phyloP scores from a whole-genome alignment of 2,888 invertebrate species.

The Embidobia sp. region DNA sequence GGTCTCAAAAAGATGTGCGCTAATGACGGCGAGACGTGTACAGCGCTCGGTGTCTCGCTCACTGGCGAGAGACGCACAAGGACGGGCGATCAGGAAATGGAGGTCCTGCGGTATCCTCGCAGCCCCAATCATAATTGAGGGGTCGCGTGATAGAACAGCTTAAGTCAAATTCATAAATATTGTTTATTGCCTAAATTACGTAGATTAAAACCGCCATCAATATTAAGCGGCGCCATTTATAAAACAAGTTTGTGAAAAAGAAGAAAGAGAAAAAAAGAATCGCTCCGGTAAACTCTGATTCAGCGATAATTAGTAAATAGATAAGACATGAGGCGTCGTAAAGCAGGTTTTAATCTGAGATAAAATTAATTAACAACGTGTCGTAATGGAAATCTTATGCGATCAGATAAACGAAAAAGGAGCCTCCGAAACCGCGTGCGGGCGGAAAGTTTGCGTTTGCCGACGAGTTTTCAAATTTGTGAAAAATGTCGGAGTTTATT shows the following conservation, averaged over 20 bases:
- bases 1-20: too few relatives aligned
- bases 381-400: too few relatives aligned
- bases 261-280: not conserved
- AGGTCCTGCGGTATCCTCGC: conserved; percentile 61
- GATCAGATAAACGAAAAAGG: too few relatives aligned
- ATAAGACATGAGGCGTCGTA: too few relatives aligned
- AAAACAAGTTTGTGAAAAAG: conserved; percentile 23
- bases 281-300: conserved; percentile 6
- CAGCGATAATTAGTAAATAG: conserved; percentile 34
- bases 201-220: conserved; percentile 59
- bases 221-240: conserved; percentile 36
- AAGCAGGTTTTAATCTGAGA: conserved; percentile 5
- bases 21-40: conserved; percentile 42
- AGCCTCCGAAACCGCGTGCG: too few relatives aligned
- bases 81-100: conserved; percentile 58
- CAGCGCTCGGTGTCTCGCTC: conserved; percentile 26
- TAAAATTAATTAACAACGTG: conserved; percentile 24
- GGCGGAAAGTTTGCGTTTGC: too few relatives aligned
- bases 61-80: too few relatives aligned
- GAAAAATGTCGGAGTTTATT: too few relatives aligned
- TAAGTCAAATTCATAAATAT: conserved; percentile 64
- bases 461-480: too few relatives aligned
- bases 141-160: conserved; percentile 62
- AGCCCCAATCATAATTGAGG: conserved; percentile 62
- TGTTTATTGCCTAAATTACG: conserved; percentile 62